Evolutionary conservation across 1,140 invertebrate species (phyloP).

Genomic region (Saccostrea glomerata): DNA sequence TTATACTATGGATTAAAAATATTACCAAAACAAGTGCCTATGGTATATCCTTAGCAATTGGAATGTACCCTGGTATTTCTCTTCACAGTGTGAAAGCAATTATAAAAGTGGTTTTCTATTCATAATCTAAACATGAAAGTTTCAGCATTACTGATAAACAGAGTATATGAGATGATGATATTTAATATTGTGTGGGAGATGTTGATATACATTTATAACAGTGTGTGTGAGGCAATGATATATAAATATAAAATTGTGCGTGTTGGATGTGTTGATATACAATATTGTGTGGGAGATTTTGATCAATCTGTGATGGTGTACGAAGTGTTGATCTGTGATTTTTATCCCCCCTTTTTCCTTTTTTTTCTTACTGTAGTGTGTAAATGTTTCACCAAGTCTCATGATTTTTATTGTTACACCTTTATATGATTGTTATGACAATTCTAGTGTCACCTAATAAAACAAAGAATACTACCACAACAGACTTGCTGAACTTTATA

Average conservation of each 20-base stretch:
- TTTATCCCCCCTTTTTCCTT: neutral
- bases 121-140: too few relatives aligned
- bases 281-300: neutral
- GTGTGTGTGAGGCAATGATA: too few relatives aligned
- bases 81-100: too few relatives aligned
- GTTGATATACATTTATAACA: neutral
- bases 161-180: too few relatives aligned
- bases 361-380: constrained; percentile 26
- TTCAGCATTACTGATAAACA: too few relatives aligned
- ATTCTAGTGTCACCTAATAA: constrained; percentile 30
- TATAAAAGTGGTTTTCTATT: too few relatives aligned
- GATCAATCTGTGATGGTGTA: neutral
- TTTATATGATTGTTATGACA: constrained; percentile 37
- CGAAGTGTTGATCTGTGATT: neutral
- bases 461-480: constrained; percentile 12
- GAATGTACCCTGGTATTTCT: too few relatives aligned
- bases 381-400: constrained; percentile 28
- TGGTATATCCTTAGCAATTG: too few relatives aligned
- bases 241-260: too few relatives aligned
- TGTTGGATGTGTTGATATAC: too few relatives aligned
- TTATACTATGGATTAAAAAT: too few relatives aligned
- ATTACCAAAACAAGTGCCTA: too few relatives aligned
- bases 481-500: neutral
- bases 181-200: neutral
- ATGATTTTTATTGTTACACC: constrained; percentile 36